Evolutionary conservation across 1,140 invertebrate species (phyloP).

Genomic region (Neotoxoptera formosana): DNA sequence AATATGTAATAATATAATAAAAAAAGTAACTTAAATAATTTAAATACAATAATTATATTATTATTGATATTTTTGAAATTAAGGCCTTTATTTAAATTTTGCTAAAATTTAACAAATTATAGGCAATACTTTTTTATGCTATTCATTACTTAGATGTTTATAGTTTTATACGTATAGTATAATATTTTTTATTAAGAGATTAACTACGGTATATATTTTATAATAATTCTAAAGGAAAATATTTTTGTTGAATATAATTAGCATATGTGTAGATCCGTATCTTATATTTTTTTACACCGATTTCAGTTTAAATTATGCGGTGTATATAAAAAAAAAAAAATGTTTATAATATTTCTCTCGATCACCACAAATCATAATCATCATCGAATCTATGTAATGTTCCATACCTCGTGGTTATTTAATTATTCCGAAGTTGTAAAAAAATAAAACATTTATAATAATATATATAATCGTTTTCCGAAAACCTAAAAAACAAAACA

Average conservation of each 20-base stretch:
- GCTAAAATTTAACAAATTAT: neutral
- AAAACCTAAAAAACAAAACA: neutral
- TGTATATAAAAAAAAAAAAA: neutral
- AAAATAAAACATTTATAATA: neutral
- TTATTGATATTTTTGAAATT: neutral
- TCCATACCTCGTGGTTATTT: neutral
- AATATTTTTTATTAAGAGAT: neutral
- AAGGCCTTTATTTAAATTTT: neutral
- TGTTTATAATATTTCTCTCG: neutral
- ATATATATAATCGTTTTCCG: neutral
- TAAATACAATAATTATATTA: neutral
- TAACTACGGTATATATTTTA: neutral
- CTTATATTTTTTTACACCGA: neutral
- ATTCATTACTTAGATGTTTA: neutral
- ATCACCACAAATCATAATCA: conserved; percentile 3
- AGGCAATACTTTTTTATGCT: conserved; percentile 12
- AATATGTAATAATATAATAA: no score
- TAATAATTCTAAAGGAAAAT: conserved; percentile 15
- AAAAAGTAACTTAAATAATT: neutral
- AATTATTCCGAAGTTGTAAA: neutral
- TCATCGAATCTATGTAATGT: neutral
- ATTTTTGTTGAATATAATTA: conserved; percentile 7
- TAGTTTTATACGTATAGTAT: neutral
- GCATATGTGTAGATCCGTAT: conserved; percentile 18
- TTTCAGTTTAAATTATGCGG: neutral